A percentile compares a stretch with the other conserved stretches of the same genome.
phyloP scores from a whole-genome alignment of 1,140 invertebrate species.

The Geopemphigus sp. region DNA sequence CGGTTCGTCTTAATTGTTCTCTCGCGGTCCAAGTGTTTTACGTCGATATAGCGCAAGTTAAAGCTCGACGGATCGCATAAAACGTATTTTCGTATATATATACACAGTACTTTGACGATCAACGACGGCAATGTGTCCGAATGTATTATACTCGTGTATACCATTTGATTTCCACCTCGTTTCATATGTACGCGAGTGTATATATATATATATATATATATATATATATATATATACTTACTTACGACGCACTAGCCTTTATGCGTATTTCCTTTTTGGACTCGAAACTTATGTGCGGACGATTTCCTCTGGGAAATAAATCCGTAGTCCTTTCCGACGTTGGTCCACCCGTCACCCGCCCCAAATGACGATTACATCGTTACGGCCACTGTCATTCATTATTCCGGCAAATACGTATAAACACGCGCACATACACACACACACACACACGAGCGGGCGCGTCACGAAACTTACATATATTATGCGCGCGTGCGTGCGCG shows the following conservation, averaged over 20 bases:
- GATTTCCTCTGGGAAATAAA: constrained; percentile 14
- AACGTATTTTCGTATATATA: too few species aligned
- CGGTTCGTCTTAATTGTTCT: too few species aligned
- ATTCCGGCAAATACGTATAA: background rate
- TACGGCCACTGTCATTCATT: background rate
- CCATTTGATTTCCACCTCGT: background rate
- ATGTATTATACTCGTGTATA: background rate
- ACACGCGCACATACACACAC: too few species aligned
- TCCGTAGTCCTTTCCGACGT: background rate
- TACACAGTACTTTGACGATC: too few species aligned
- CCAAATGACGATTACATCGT: background rate
- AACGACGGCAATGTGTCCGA: background rate
- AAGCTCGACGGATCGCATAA: too few species aligned
- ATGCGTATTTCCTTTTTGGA: background rate
- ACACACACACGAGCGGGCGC: too few species aligned
- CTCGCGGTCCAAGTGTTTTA: too few species aligned
- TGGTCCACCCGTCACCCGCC: background rate
- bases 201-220: too few species aligned
- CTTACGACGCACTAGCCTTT: background rate
- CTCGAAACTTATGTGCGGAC: background rate
- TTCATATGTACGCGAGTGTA: background rate
- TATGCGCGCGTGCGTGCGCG: too few species aligned
- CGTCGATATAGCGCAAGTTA: too few species aligned
- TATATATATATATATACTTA: too few species aligned
- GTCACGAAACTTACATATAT: too few species aligned